These are phyloP conservation scores for Drosophila lacicola DNA, from an alignment of 2,888 invertebrate genomes.

Conservation along the genomic window DNA sequence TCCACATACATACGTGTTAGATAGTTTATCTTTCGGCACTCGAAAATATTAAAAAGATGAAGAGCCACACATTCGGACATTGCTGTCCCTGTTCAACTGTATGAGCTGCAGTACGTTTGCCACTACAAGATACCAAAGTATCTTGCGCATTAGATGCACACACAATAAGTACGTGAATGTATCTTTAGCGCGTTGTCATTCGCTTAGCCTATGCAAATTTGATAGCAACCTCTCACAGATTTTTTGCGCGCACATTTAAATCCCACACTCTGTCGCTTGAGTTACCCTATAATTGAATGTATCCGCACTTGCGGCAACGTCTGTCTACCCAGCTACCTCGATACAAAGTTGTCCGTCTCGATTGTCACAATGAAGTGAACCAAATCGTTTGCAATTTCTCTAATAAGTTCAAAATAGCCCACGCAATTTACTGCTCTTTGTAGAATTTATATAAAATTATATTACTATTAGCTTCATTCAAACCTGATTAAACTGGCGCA, in stretches of 20 bases:
- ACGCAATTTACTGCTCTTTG: slow-evolving; percentile 30
- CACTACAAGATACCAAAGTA: slow-evolving; percentile 20
- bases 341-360: slow-evolving; percentile 30
- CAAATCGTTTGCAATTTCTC: slow-evolving; percentile 40
- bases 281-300: slow-evolving; percentile 65
- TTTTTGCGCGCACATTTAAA: slow-evolving; percentile 61
- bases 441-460: slow-evolving; percentile 32
- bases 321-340: slow-evolving; percentile 23
- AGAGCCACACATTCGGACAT: background rate
- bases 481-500: background rate
- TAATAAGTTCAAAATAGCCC: slow-evolving; percentile 18
- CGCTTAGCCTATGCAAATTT: slow-evolving; percentile 57
- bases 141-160: slow-evolving; percentile 19
- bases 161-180: slow-evolving; percentile 12
- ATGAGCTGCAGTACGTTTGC: slow-evolving; percentile 11
- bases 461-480: slow-evolving; percentile 22
- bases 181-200: slow-evolving; percentile 38
- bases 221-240: slow-evolving; percentile 33
- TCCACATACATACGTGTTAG: slow-evolving; percentile 27
- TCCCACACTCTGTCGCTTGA: slow-evolving; percentile 50
- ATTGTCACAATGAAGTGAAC: slow-evolving; percentile 16
- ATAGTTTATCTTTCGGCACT: slow-evolving; percentile 24
- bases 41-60: background rate
- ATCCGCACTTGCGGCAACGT: slow-evolving; percentile 53
- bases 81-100: slow-evolving; percentile 26